phyloP scores from a whole-genome alignment of 2,113 vertebrate genomes.

The Struthidea cinerea region DNA sequence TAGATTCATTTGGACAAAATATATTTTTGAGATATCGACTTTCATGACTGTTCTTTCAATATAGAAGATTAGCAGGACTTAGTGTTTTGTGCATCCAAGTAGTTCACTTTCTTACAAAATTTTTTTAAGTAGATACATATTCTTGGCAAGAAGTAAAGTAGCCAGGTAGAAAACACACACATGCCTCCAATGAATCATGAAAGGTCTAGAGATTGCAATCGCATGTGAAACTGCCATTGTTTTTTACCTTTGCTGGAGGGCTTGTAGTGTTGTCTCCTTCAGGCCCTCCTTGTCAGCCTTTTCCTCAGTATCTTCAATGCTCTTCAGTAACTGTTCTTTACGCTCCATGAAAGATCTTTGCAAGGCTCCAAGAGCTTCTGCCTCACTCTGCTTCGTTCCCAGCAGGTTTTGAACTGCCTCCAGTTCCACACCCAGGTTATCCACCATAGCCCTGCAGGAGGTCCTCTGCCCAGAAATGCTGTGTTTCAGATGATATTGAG shows the following conservation, averaged over 20 bases:
- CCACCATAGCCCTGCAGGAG: slow-evolving; percentile 81
- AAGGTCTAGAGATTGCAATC: not conserved
- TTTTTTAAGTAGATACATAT: not conserved
- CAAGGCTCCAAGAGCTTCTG: slow-evolving; percentile 81
- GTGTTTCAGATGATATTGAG: slow-evolving; percentile 82
- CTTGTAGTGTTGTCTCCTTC: slow-evolving; percentile 80
- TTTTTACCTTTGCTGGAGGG: slow-evolving; percentile 88
- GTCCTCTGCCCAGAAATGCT: slow-evolving; percentile 75
- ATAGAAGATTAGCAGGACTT: not conserved
- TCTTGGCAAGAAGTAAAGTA: not conserved
- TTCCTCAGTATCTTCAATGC: slow-evolving; percentile 83
- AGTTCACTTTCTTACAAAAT: not conserved
- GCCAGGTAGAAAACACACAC: not conserved
- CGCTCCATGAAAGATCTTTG: slow-evolving; percentile 80
- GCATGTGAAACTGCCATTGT: not conserved
- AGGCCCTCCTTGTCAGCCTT: slow-evolving; percentile 73
- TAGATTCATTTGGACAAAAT: not conserved
- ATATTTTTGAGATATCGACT: not conserved
- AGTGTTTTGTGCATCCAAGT: not conserved
- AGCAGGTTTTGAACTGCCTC: slow-evolving; percentile 85
- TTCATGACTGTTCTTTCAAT: not conserved
- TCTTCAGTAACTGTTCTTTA: slow-evolving; percentile 84
- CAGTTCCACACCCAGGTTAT: slow-evolving; percentile 75
- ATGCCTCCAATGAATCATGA: not conserved
- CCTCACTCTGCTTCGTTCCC: slow-evolving; percentile 92